A percentile compares a stretch with the other conserved stretches of the same genome.
phyloP scores from a whole-genome alignment of 1,140 invertebrate genomes.

The Campoletis sonorensis region DNA sequence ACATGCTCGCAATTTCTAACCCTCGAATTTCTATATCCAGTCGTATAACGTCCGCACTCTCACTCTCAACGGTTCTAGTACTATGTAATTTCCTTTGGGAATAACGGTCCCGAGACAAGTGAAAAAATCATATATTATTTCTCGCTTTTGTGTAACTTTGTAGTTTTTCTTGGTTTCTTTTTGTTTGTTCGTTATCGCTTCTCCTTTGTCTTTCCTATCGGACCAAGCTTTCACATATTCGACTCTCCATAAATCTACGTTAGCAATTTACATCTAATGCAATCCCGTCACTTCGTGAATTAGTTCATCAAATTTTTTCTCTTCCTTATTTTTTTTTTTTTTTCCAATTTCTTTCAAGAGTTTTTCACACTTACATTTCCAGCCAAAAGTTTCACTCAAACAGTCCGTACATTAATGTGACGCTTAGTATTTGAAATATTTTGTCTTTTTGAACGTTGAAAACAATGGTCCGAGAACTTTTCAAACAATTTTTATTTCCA shows the following conservation, averaged over 20 bases:
- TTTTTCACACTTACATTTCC: background rate
- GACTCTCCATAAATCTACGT: slow-evolving; percentile 8
- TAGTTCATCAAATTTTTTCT: background rate
- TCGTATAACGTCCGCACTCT: background rate
- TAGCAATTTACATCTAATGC: slow-evolving; percentile 13
- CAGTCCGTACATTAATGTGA: too few species aligned
- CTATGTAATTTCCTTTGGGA: slow-evolving; percentile 32
- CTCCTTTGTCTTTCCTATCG: background rate
- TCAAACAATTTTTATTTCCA: too few species aligned
- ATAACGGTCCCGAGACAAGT: slow-evolving; percentile 31
- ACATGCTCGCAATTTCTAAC: slow-evolving; percentile 1
- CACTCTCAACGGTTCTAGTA: slow-evolving; percentile 22
- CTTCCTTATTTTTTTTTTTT: background rate
- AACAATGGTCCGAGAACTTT: too few species aligned
- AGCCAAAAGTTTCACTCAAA: too few species aligned
- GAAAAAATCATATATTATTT: slow-evolving; percentile 7
- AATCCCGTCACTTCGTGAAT: slow-evolving; percentile 9
- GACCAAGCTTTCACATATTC: background rate
- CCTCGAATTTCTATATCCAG: background rate
- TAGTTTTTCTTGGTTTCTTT: slow-evolving; percentile 17
- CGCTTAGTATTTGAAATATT: too few species aligned
- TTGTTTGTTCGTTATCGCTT: slow-evolving; percentile 9
- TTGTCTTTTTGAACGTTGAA: too few species aligned
- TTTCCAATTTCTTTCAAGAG: background rate
- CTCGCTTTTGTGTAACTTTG: background rate